Evolutionary conservation across 2,113 vertebrate genomes (phyloP), one percentile per base, ranked within the genome.

Genomic region (Calidris pugnax): DNA sequence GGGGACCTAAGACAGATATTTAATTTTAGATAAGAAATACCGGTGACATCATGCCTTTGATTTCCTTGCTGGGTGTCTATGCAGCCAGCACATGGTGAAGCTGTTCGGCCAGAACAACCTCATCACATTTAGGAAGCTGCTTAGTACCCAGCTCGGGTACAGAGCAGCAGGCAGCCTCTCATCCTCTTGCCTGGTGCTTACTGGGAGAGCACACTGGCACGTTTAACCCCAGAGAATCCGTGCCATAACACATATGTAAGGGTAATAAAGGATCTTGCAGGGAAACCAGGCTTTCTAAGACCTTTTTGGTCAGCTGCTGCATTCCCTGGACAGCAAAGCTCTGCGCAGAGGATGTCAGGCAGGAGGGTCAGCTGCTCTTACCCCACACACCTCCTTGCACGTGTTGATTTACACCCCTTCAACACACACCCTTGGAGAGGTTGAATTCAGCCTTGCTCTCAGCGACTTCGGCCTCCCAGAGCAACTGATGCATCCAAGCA

Each of bases 1-100:
- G 62, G 78, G 60, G 83, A 96, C 81, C 66, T 79, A 92, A 94
- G 92, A 93, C 83, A 96, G 93, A 91, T 96, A 75, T 97, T 97
- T 97, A 96, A 98, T 75, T 94, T 95, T 93, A 96, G 91, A 97
- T 95, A 89, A 96, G 78, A 89, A 89, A 89, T 60, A 55, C 73
- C 60, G 75, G 63, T 98, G 97, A 98, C 92, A 93, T 98, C 98
- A 98, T 91, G 47, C 64, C 88, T 97, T 93, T 97, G 95, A 95
- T 94, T 96, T 96, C 71, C 90, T 85, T 73, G 48, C 66, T 78
- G 59, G 91, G 68, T 55, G 76, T 56, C 56, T 68, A 74, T 60
- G 39, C 74, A 90, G 59, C 51, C 72, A 83, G 78, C 94, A 87
- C 76, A 33, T 7, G 59, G 86, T 64, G 84, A 97, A 97, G 71